These are phyloP conservation scores for Micrastur ruficollis DNA, from an alignment of 2,797 vertebrate genomes.

Conservation along the genomic window DNA sequence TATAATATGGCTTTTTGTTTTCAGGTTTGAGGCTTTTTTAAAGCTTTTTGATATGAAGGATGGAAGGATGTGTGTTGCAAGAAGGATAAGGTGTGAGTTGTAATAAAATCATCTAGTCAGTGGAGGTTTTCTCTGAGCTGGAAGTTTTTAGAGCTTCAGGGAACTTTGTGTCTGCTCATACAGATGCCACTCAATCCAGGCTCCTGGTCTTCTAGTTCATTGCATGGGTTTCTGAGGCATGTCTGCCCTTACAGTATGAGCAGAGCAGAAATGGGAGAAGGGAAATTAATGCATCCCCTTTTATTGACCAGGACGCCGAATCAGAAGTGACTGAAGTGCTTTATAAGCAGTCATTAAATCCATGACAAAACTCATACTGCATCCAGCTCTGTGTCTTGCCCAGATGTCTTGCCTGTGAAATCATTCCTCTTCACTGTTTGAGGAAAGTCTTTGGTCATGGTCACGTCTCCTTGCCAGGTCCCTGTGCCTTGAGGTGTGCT, in stretches of 20 bases:
- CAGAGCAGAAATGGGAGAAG: not conserved
- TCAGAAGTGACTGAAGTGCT: not conserved
- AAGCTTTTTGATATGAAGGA: not conserved
- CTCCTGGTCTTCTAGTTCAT: not conserved
- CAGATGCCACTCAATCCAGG: not conserved
- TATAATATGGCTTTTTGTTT: not conserved
- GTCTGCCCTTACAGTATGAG: not conserved
- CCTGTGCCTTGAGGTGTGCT: not conserved
- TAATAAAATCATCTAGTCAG: not conserved
- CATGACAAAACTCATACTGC: not conserved
- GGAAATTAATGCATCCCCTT: not conserved
- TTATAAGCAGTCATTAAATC: not conserved
- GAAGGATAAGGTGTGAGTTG: not conserved
- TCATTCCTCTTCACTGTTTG: not conserved
- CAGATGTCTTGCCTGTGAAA: not conserved
- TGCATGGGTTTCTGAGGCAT: not conserved
- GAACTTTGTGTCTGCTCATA: not conserved
- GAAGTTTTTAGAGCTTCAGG: not conserved
- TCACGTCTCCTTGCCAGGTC: not conserved
- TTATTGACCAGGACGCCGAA: not conserved
- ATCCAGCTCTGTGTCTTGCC: not conserved
- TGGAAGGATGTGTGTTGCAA: not conserved
- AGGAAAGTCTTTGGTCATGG: not conserved
- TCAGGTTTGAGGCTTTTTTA: not conserved
- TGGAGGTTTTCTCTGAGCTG: not conserved